Percentiles rank a stretch among this genome's conserved stretches.
Conservation (phyloP, 2,888 invertebrate species). For the Caenorhabditis zanzibari region DNA sequence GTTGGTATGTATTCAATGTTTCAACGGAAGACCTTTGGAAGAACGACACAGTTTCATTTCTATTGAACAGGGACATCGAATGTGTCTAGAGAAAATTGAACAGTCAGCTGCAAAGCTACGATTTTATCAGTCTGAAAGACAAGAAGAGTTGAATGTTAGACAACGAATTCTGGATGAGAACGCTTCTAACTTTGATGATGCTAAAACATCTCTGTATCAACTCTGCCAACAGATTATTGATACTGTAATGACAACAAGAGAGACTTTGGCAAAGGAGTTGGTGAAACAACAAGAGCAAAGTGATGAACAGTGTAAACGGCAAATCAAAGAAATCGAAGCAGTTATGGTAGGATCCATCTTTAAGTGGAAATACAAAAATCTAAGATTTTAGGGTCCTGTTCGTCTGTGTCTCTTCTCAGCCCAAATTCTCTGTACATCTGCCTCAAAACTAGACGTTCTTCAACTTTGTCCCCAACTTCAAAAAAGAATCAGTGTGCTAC, state of each 20-base stretch:
- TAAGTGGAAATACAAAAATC: too few relatives aligned
- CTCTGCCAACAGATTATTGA: conserved; percentile 88
- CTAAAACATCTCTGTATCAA: conserved; percentile 84
- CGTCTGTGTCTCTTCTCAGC: conserved; percentile 88
- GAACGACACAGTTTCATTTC: conserved; percentile 88
- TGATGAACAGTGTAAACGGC: conserved; percentile 70
- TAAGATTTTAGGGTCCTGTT: conserved; percentile 85
- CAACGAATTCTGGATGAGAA: conserved; percentile 88
- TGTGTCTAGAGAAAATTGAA: conserved; percentile 88
- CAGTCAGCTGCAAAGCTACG: conserved; percentile 86
- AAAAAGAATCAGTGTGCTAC: conserved; percentile 74
- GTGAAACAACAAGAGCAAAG: conserved; percentile 81
- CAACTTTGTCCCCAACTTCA: conserved; percentile 83
- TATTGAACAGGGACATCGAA: conserved; percentile 89
- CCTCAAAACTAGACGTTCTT: conserved; percentile 89
- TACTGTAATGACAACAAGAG: conserved; percentile 87
- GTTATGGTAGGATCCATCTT: conserved; percentile 74
- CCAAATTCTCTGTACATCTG: conserved; percentile 88
- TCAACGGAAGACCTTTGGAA: conserved; percentile 86
- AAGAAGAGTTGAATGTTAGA: conserved; percentile 88
- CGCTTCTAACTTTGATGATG: conserved; percentile 86
- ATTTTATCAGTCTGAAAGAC: conserved; percentile 86
- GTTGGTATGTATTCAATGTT: conserved; percentile 90
- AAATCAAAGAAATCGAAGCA: conserved; percentile 69
- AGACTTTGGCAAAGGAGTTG: conserved; percentile 87